phyloP scores from a whole-genome alignment of 2,113 vertebrate species.

The Ancistrus triradiatus region DNA sequence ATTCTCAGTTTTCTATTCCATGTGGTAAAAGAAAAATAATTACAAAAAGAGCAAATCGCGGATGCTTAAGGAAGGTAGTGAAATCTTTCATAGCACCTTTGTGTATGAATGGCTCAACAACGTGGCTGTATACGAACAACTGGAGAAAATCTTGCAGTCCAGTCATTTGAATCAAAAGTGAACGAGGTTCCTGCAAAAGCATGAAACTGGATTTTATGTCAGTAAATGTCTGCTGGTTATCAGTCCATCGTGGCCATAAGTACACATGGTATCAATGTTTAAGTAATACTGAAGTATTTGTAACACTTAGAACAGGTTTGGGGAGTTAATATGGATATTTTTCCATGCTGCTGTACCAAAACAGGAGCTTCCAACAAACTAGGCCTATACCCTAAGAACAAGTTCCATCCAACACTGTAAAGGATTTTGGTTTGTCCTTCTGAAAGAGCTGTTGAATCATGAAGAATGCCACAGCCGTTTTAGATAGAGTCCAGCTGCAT shows the following conservation, averaged over 20 bases:
- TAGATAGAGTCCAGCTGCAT: no score
- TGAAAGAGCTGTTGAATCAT: no score
- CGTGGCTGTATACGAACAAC: constrained; percentile 17
- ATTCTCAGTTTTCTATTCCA: constrained; percentile 5
- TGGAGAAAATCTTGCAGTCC: constrained; percentile 1
- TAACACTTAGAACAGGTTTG: no score
- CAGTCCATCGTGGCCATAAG: constrained; percentile 22
- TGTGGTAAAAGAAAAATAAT: constrained; percentile 12
- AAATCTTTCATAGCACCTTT: constrained; percentile 40
- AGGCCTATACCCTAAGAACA: no score
- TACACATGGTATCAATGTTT: not conserved
- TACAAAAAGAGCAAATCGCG: constrained; percentile 13
- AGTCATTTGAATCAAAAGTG: constrained; percentile 7
- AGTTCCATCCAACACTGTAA: no score
- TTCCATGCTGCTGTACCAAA: constrained; percentile 40
- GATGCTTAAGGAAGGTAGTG: constrained; percentile 21
- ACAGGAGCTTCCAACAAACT: constrained; percentile 54
- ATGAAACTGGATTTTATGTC: not conserved
- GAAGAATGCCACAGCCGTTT: no score
- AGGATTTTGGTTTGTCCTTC: constrained; percentile 27
- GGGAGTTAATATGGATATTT: no score
- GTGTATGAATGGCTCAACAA: constrained; percentile 3
- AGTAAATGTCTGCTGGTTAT: constrained; percentile 41
- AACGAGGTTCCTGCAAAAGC: not conserved
- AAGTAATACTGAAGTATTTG: constrained; percentile 32